Evolutionary conservation across 2,113 vertebrate genomes (phyloP), one percentile per base, ranked within the genome.

Genomic region (Gorilla gorilla): DNA sequence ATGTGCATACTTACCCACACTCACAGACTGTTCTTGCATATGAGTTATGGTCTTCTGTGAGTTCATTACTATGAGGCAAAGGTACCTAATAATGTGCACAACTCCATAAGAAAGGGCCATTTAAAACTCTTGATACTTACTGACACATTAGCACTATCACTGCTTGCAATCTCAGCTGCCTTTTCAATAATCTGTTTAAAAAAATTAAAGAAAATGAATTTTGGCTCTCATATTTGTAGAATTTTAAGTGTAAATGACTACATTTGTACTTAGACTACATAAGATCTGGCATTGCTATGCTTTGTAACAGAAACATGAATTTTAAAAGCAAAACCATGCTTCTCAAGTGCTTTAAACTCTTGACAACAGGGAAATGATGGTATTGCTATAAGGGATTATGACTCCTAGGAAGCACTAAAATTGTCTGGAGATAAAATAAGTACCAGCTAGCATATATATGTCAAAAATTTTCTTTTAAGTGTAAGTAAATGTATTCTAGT

Each of bases 151-250:
- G 98, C 98, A 81, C 98, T 98, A 97, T 99, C 99, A 95, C 98
- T 99, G 70, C 99, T 99, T 96, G 98, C 99, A 88, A 99, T 99
- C 95, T 99, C 99, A 97, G 99, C 99, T 97, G 99, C 99, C 97
- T 99, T 99, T 98, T 99, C 99, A 98, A 99, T 99, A 98, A 99
- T 99, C 99, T 99, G 98, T 97, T 93, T 17, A 13, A 85, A 97
- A 95, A 94, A 95, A 40, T 43, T 32, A 27, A 9, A 43, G 90
- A 32, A 9, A 38, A 91, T 68, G 90, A 73, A 96, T 38, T 79
- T 94, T 92, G 50, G 32, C 18, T 52, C 66, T 66, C 11, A 1
- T 38, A 89, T 22, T 89, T 75, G 0, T 55, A 96, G 90, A 92
- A 89, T 79, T 89, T 85, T 95, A 78, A 89, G 18, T 83, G 23